Evolutionary conservation across 92 coral and sea anemone species (phyloP).

Genomic region (Bergia sp.): DNA sequence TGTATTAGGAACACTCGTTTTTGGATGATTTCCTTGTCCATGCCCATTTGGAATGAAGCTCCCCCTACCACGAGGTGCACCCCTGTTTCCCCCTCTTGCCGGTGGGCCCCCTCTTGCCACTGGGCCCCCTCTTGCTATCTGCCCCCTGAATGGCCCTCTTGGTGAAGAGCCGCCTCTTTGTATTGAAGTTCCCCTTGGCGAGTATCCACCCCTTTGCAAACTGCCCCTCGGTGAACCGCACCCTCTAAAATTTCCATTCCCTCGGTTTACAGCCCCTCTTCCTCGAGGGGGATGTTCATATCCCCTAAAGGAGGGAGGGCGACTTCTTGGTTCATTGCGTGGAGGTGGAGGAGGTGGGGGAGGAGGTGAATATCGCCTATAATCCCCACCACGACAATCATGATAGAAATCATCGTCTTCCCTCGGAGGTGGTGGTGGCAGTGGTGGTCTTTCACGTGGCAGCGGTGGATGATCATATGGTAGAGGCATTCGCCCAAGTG

Average conservation of each 20-base stretch:
- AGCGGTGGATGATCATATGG: background rate
- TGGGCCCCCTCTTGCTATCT: background rate
- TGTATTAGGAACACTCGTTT: background rate
- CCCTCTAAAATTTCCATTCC: slow-evolving; percentile 20
- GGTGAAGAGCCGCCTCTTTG: slow-evolving; percentile 3
- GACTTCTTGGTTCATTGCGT: background rate
- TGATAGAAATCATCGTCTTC: background rate
- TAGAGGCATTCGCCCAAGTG: background rate
- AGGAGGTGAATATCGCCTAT: slow-evolving; percentile 37
- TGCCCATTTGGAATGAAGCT: slow-evolving; percentile 20
- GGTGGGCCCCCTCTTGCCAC: background rate
- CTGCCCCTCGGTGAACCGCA: slow-evolving; percentile 24
- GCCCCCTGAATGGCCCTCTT: slow-evolving; percentile 13
- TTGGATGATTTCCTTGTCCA: background rate
- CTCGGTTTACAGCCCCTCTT: slow-evolving; percentile 16
- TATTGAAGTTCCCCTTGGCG: slow-evolving; percentile 14
- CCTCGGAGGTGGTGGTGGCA: slow-evolving; percentile 29
- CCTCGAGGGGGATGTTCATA: slow-evolving; percentile 9
- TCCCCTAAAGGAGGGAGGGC: slow-evolving; percentile 8
- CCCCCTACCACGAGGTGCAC: slow-evolving; percentile 2
- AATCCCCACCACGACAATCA: background rate
- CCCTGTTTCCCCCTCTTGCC: slow-evolving; percentile 10
- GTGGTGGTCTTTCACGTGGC: slow-evolving; percentile 16
- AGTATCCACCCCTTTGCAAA: background rate
- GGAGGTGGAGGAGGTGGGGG: slow-evolving; percentile 44